Conservation (phyloP, 2,797 vertebrate genomes). For the Zenarchopterus dispar region DNA sequence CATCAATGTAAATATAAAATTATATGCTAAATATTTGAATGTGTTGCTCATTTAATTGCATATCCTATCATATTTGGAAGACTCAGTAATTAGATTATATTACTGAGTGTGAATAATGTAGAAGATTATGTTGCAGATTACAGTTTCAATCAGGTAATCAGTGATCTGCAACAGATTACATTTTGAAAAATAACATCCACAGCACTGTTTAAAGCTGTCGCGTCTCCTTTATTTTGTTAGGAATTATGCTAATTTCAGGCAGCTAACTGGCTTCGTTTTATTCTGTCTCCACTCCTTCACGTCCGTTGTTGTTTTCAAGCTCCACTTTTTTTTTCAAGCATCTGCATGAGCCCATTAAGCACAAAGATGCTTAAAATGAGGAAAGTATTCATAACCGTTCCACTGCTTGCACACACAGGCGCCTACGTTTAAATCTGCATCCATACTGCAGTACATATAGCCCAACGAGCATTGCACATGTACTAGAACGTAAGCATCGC, state of each 20-base stretch:
- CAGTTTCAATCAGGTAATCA: slow-evolving; percentile 75
- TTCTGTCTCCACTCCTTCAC: slow-evolving; percentile 42
- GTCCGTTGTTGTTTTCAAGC: slow-evolving; percentile 50
- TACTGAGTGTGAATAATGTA: slow-evolving; percentile 64
- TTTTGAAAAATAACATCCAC: slow-evolving; percentile 56
- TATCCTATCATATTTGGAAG: slow-evolving; percentile 52
- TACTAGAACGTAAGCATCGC: not conserved
- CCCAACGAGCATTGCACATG: not conserved
- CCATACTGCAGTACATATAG: not conserved
- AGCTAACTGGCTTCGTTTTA: slow-evolving; percentile 66
- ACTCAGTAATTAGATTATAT: slow-evolving; percentile 64
- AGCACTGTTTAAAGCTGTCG: slow-evolving; percentile 29
- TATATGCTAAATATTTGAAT: slow-evolving; percentile 53
- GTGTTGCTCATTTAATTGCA: slow-evolving; percentile 55
- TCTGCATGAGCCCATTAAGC: slow-evolving; percentile 50
- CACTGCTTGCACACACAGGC: slow-evolving; percentile 2
- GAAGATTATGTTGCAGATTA: slow-evolving; percentile 70
- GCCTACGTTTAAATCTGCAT: slow-evolving; percentile 3
- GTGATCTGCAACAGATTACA: slow-evolving; percentile 74
- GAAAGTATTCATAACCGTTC: slow-evolving; percentile 56
- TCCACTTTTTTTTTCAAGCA: slow-evolving; percentile 57
- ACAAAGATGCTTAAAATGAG: slow-evolving; percentile 52
- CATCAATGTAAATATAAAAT: slow-evolving; percentile 56
- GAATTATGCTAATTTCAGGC: slow-evolving; percentile 66
- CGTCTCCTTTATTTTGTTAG: slow-evolving; percentile 39